phyloP scores from a whole-genome alignment of 2,888 invertebrate genomes.

The Nemotelus nigrinus region DNA sequence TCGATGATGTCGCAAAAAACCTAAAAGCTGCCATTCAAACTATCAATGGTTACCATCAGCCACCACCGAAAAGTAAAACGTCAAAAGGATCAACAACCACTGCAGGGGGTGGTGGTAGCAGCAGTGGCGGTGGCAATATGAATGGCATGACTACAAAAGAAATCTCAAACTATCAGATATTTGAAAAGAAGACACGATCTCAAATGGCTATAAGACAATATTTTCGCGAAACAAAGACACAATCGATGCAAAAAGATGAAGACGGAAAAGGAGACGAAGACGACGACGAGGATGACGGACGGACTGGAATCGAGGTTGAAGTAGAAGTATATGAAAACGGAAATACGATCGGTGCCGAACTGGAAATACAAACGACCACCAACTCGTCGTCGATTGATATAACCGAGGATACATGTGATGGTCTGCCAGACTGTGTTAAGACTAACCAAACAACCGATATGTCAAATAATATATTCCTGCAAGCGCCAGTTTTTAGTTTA shows the following conservation, averaged over 20 bases:
- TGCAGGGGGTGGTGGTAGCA: not conserved
- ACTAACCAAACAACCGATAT: conserved; percentile 9
- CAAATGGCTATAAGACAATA: conserved; percentile 61
- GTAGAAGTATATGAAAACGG: conserved; percentile 35
- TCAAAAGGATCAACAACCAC: conserved; percentile 6
- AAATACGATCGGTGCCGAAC: conserved; percentile 32
- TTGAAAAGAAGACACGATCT: conserved; percentile 56
- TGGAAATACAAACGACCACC: conserved; percentile 48
- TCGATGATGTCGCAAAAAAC: conserved; percentile 56
- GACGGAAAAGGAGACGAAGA: not conserved
- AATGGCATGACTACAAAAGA: not conserved
- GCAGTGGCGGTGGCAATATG: not conserved
- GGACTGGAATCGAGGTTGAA: no score
- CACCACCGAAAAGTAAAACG: not conserved
- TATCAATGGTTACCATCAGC: conserved; percentile 33
- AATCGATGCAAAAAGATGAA: conserved; percentile 18
- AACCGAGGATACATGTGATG: conserved; percentile 54
- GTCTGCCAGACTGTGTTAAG: conserved; percentile 46
- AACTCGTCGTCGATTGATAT: conserved; percentile 51
- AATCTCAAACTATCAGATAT: conserved; percentile 42
- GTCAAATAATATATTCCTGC: conserved; percentile 62
- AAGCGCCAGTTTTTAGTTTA: conserved; percentile 63
- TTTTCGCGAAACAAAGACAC: conserved; percentile 52
- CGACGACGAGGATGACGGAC: conserved; percentile 5
- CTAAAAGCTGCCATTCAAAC: conserved; percentile 28